Conservation (phyloP, 2,888 invertebrate genomes). For the Anthophora plumipes region DNA sequence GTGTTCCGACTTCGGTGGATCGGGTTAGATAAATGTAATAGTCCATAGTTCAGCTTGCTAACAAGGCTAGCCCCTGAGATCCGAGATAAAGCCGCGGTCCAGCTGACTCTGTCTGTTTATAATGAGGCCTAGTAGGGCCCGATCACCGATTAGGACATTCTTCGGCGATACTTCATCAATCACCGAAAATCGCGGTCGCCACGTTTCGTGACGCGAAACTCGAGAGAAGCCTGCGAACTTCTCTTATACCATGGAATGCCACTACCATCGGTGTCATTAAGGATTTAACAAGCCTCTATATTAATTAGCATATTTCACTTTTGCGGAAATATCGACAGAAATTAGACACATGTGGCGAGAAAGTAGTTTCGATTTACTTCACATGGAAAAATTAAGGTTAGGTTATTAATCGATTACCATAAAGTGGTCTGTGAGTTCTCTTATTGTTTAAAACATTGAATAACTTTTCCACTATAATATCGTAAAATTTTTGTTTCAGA, state of each 20-base stretch:
- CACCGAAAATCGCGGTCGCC: conserved; percentile 71
- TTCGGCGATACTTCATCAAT: conserved; percentile 80
- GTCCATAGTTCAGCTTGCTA: conserved; percentile 80
- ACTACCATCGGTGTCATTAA: too few relatives aligned
- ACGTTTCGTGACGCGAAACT: conserved; percentile 64
- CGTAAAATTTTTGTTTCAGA: too few relatives aligned
- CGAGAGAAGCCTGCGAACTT: neutral
- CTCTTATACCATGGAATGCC: neutral
- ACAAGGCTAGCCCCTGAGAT: conserved; percentile 79
- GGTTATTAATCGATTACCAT: too few relatives aligned
- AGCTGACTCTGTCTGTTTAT: conserved; percentile 72
- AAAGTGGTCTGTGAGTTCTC: too few relatives aligned
- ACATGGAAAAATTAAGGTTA: too few relatives aligned
- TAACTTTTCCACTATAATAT: too few relatives aligned
- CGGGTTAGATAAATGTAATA: conserved; percentile 79
- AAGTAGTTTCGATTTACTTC: too few relatives aligned
- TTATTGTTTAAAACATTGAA: too few relatives aligned
- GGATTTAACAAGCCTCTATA: too few relatives aligned
- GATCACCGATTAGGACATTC: conserved; percentile 83
- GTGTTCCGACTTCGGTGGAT: conserved; percentile 72
- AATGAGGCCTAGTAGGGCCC: conserved; percentile 76
- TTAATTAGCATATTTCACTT: too few relatives aligned
- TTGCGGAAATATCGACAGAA: too few relatives aligned
- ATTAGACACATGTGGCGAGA: too few relatives aligned
- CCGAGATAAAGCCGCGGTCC: conserved; percentile 74